Evolutionary conservation across 2,113 vertebrate genomes (phyloP), one percentile per base, ranked within the genome.

Genomic region (Hydrochoerus hydrochaeris): DNA sequence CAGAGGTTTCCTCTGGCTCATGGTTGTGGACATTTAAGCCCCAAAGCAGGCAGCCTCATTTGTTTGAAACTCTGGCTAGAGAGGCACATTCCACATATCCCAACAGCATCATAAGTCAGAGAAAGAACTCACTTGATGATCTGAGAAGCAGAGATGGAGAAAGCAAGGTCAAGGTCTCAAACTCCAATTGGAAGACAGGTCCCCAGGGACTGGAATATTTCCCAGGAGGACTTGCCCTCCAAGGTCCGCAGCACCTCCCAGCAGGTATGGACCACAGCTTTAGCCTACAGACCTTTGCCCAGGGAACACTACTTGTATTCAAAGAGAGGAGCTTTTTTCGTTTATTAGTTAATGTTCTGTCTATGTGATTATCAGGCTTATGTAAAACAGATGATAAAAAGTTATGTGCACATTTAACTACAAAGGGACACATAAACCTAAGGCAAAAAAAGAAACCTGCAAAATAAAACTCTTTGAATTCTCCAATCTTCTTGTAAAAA

Each of bases 191-290:
- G 35, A 58, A n/a, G n/a, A 11, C 35, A 26, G 4, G 35, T 82
- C 11, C 6, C 10, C 5, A 41, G 38, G 0, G 24, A 41, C 6
- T 8, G 26, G 49, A n/a, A 1, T 7, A 9, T 83, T 38, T 41
- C 32, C 7, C 57, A 60, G 24, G 28, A 58, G 10, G 22, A 13
- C 80, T 10, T 38, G 3, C 46, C 7, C n/a, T 71, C 22, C 9
- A 38, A 58, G 52, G 78, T 57, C 52, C 11, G 14, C 11, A 38
- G 80, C 32, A 24, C 52, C 20, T 38, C 20, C 54, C 78, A 57
- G 12, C 16, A n/a, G 69, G 9, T 28, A 28, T 32, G 13, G 44
- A 49, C 80, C 52, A 32, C 30, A 3, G 19, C 10, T 58, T 35
- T 26, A 82, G 58, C 20, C 54, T 57, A 24, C 19, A 4, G 35